These are phyloP conservation scores for Platalea minor DNA, from an alignment of 2,797 vertebrate species.

Conservation along the genomic window DNA sequence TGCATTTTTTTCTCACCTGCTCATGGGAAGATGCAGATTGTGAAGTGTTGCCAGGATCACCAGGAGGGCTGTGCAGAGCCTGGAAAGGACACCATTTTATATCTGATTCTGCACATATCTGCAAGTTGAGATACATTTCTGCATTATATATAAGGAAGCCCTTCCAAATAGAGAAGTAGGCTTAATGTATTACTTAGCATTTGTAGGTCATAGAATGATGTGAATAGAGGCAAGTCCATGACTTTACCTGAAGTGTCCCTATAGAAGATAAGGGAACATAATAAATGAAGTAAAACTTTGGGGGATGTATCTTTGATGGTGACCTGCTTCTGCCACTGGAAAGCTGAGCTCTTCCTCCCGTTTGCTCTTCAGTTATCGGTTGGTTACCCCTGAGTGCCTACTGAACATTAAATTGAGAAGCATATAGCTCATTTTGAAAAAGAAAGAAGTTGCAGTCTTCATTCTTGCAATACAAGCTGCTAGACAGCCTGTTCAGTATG, in stretches of 20 bases:
- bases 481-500: background rate
- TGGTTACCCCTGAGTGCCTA: background rate
- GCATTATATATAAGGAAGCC: accelerated
- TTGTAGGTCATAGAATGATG: background rate
- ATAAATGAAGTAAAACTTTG: background rate
- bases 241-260: background rate
- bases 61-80: background rate
- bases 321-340: background rate
- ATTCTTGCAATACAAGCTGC: background rate
- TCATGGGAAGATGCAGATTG: background rate
- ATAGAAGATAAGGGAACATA: background rate
- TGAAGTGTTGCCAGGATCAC: background rate
- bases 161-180: background rate
- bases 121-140: background rate
- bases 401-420: background rate
- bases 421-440: background rate
- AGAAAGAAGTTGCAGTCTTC: background rate
- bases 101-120: background rate
- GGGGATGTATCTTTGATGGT: background rate
- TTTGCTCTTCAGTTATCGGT: background rate
- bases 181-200: background rate
- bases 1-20: background rate
- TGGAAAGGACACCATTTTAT: background rate
- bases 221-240: background rate
- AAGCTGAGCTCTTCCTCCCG: background rate